Evolutionary conservation across 2,113 vertebrate genomes (phyloP).

Genomic region (Macrotis lagotis): DNA sequence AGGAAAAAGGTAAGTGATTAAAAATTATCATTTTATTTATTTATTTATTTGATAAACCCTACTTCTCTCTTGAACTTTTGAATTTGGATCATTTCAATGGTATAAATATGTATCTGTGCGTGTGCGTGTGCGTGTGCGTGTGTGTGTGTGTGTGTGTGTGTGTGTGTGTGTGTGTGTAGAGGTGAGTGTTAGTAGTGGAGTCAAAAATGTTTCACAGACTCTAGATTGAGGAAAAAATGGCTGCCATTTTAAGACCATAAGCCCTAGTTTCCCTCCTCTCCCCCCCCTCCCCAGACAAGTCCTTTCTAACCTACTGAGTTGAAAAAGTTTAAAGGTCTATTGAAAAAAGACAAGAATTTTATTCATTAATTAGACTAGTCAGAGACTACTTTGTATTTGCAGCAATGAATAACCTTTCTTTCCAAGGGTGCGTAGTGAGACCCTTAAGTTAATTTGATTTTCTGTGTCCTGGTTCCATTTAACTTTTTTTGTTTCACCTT

Average conservation of each 20-base stretch:
- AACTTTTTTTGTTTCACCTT: conserved; percentile 62
- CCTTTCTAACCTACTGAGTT: conserved; percentile 63
- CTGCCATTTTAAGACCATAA: conserved; percentile 65
- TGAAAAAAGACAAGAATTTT: conserved; percentile 77
- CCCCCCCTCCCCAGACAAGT: conserved; percentile 60
- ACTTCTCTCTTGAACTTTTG: conserved; percentile 45
- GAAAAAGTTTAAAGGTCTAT: conserved; percentile 73
- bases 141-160: neutral
- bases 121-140: too few species aligned
- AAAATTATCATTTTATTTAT: conserved; percentile 41
- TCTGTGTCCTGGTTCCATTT: conserved; percentile 38
- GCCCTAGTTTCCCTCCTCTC: too few species aligned
- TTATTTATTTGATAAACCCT: conserved; percentile 48
- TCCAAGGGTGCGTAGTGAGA: conserved; percentile 68
- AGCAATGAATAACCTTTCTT: conserved; percentile 74
- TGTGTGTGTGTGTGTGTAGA: neutral
- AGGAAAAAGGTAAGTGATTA: conserved; percentile 27
- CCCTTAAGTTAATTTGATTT: conserved; percentile 75
- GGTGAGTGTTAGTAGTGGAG: neutral
- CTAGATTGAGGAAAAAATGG: conserved; percentile 50
- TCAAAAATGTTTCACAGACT: neutral
- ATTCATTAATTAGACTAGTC: conserved; percentile 78
- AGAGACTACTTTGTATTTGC: conserved; percentile 72
- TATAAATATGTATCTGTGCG: neutral
- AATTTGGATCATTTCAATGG: conserved; percentile 55